Conservation (phyloP, 2,113 vertebrate genomes). For the Cottus gobio region DNA sequence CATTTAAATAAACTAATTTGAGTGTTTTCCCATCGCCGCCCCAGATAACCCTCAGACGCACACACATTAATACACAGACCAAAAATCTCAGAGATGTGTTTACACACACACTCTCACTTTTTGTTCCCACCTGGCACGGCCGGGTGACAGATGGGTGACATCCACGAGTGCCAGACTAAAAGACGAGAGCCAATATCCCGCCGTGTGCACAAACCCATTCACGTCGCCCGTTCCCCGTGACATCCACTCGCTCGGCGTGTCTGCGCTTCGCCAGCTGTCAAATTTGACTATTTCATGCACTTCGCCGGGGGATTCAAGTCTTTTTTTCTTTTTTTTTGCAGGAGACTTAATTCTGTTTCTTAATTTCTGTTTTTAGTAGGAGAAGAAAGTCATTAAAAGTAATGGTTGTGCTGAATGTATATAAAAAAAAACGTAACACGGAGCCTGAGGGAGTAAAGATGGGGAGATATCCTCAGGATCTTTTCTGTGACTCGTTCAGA, state of each 20-base stretch:
- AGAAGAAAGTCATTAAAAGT: not conserved
- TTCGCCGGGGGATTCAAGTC: not conserved
- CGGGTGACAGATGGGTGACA: conserved; percentile 46
- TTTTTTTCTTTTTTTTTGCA: too few species aligned
- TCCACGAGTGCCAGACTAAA: conserved; percentile 37
- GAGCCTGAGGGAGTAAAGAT: not conserved
- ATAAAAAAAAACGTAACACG: not conserved
- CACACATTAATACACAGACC: not conserved
- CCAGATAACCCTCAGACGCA: conserved; percentile 5
- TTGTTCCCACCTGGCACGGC: conserved; percentile 38
- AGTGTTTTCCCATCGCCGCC: conserved; percentile 12
- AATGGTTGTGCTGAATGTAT: not conserved
- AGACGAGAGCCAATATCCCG: conserved; percentile 35
- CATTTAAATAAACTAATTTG: conserved; percentile 6
- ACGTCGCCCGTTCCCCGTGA: conserved; percentile 23
- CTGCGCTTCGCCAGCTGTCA: conserved; percentile 45
- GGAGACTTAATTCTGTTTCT: not conserved
- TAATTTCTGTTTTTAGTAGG: not conserved
- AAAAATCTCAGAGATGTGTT: conserved; percentile 10
- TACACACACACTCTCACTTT: too few species aligned
- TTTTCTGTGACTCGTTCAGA: too few species aligned
- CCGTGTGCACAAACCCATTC: conserved; percentile 41
- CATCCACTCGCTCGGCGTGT: conserved; percentile 25
- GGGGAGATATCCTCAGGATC: not conserved
- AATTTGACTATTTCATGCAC: conserved; percentile 34